phyloP scores from a whole-genome alignment of 1,140 invertebrate species.

The Saccostrea cuccullata region DNA sequence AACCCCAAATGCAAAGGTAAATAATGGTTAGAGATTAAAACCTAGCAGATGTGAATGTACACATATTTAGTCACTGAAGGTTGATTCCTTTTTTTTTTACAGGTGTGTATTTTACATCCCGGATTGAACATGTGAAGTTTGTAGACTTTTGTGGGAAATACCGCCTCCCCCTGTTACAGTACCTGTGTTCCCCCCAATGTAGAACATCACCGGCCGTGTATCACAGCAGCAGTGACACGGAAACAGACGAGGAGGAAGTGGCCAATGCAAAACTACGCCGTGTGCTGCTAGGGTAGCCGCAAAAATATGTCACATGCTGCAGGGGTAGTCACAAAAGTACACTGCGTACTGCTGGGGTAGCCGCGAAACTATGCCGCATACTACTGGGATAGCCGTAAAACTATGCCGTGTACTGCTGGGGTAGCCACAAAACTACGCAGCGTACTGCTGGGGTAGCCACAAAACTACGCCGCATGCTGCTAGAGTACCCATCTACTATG shows the following conservation, averaged over 20 bases:
- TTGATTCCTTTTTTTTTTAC: constrained; percentile 64
- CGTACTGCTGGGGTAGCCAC: too few relatives aligned
- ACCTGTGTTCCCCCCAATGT: constrained; percentile 96
- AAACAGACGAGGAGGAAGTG: constrained; percentile 70
- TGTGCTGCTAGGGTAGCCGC: constrained; percentile 74
- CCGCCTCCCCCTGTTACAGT: constrained; percentile 96
- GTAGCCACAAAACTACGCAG: constrained; percentile 50
- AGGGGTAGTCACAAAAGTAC: too few relatives aligned
- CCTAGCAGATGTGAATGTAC: too few relatives aligned
- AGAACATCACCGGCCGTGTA: constrained; percentile 50
- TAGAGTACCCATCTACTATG: not conserved
- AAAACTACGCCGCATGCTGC: too few relatives aligned
- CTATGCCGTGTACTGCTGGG: constrained; percentile 76
- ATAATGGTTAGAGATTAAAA: not conserved
- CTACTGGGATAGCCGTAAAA: constrained; percentile 45
- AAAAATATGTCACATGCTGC: too few relatives aligned
- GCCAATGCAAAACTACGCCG: constrained; percentile 70
- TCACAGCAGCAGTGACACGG: constrained; percentile 64
- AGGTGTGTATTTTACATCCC: constrained; percentile 98
- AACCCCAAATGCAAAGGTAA: constrained; percentile 97
- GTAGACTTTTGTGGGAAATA: constrained; percentile 99
- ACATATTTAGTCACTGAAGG: too few relatives aligned
- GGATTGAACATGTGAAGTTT: constrained; percentile 98
- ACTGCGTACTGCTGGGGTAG: too few relatives aligned
- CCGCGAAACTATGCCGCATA: too few relatives aligned